These are phyloP conservation scores for Prionchulus punctatus DNA, from an alignment of 2,888 invertebrate species.

Conservation along the genomic window DNA sequence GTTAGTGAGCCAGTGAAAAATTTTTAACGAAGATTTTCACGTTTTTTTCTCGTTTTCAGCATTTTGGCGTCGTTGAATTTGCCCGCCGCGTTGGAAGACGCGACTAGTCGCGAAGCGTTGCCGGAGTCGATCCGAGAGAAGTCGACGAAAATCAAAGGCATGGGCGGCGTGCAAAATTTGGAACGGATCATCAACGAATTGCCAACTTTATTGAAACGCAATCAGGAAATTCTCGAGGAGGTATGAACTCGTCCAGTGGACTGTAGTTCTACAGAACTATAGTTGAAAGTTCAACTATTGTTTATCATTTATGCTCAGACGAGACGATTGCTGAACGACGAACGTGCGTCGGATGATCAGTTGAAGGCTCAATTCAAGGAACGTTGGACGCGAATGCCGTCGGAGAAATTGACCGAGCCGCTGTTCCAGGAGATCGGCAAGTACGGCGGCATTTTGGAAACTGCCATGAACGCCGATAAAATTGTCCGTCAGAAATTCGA, in stretches of 20 bases:
- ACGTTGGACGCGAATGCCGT: constrained; percentile 75
- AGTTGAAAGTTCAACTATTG: neutral
- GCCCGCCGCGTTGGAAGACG: constrained; percentile 83
- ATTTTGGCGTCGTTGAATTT: constrained; percentile 79
- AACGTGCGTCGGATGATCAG: constrained; percentile 70
- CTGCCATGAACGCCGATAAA: constrained; percentile 62
- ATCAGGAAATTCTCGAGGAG: constrained; percentile 47
- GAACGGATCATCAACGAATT: constrained; percentile 61
- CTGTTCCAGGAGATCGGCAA: constrained; percentile 73
- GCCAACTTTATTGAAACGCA: constrained; percentile 73
- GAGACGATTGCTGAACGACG: constrained; percentile 58
- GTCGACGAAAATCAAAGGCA: constrained; percentile 54
- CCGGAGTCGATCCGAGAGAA: constrained; percentile 78
- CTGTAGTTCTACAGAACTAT: neutral
- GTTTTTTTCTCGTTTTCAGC: too few species aligned
- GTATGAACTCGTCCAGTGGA: neutral
- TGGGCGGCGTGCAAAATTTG: constrained; percentile 59
- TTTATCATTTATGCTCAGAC: constrained; percentile 22
- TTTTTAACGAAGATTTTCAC: neutral
- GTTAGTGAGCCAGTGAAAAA: constrained; percentile 1
- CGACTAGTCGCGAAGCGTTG: constrained; percentile 50
- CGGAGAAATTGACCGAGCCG: constrained; percentile 69
- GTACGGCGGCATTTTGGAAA: constrained; percentile 74
- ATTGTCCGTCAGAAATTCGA: constrained; percentile 72
- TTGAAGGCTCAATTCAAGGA: constrained; percentile 75